Percentiles rank a stretch among this genome's conserved stretches.
Evolutionary conservation across 1,140 invertebrate species (phyloP).

Genomic region (Diprion similis): DNA sequence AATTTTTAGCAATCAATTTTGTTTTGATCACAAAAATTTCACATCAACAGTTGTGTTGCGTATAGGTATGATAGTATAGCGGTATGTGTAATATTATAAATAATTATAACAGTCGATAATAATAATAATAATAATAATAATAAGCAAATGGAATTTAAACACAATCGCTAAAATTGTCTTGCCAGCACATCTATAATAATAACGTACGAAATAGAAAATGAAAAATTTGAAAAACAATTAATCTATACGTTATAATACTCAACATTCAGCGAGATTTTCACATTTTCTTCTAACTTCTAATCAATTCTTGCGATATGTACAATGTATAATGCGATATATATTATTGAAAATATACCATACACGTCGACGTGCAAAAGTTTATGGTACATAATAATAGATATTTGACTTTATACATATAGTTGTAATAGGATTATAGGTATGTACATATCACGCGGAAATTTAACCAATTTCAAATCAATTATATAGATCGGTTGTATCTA

Average conservation of each 20-base stretch:
- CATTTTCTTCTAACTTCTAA: no score
- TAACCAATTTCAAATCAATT: neutral
- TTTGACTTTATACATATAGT: neutral
- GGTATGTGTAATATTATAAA: no score
- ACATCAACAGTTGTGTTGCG: slow-evolving; percentile 2
- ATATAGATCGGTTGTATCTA: neutral
- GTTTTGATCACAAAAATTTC: neutral
- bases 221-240: no score
- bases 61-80: neutral
- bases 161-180: no score
- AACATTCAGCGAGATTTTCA: no score
- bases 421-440: neutral
- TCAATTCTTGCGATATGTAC: neutral
- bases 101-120: no score
- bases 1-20: slow-evolving; percentile 1
- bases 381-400: slow-evolving; percentile 1
- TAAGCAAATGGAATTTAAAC: no score
- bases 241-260: no score
- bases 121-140: no score
- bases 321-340: neutral
- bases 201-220: no score
- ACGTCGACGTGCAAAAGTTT: neutral
- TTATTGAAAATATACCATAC: neutral
- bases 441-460: neutral
- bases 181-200: no score